Percentiles rank a stretch among this genome's conserved stretches.
Conservation (phyloP, 2,113 vertebrate species). For the Porphyrio hochstetteri region DNA sequence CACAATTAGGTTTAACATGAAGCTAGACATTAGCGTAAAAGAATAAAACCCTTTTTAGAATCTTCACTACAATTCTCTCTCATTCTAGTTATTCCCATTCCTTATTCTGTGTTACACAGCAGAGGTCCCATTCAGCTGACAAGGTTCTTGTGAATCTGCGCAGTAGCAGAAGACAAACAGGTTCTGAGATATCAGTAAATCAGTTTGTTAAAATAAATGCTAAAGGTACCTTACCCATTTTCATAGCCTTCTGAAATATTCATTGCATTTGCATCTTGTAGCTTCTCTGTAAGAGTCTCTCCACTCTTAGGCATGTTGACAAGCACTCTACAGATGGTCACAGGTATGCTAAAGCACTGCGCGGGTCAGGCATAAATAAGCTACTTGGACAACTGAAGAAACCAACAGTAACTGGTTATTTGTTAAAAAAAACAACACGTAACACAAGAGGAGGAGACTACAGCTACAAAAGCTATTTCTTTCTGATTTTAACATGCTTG, state of each 20-base stretch:
- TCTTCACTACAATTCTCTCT: neutral
- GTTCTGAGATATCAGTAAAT: neutral
- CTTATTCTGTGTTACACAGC: neutral
- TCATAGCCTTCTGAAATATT: neutral
- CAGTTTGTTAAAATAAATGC: neutral
- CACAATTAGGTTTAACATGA: neutral
- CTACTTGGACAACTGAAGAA: neutral
- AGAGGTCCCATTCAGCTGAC: neutral
- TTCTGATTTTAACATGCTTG: constrained; percentile 66
- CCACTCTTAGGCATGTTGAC: constrained; percentile 49
- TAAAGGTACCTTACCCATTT: constrained; percentile 59
- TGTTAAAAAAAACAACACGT: neutral
- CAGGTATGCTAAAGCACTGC: neutral
- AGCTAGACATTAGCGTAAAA: neutral
- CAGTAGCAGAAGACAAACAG: neutral
- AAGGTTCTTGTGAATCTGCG: neutral
- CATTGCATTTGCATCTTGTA: neutral
- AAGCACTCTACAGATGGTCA: neutral
- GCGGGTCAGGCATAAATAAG: neutral
- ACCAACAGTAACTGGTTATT: constrained; percentile 10
- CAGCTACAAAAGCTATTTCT: constrained; percentile 60
- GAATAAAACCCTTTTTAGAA: neutral
- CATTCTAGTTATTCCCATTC: neutral
- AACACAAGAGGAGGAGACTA: constrained; percentile 57
- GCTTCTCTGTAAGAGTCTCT: neutral